Evolutionary conservation across 1,140 invertebrate species (phyloP).

Genomic region (Eupristina koningsbergeri): DNA sequence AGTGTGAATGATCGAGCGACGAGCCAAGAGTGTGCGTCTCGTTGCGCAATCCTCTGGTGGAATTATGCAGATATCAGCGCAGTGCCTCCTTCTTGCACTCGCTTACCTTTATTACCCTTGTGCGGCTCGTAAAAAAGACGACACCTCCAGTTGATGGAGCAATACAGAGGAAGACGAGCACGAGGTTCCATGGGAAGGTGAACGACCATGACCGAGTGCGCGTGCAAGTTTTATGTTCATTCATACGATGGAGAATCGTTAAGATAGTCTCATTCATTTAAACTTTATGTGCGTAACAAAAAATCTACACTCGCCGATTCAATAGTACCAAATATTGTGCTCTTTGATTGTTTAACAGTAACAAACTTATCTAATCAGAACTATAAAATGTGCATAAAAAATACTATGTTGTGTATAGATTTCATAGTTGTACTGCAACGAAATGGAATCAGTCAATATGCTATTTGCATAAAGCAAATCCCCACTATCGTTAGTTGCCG

Average conservation of each 20-base stretch:
- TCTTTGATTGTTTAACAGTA: too few relatives aligned
- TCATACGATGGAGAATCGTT: not conserved
- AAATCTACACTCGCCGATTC: too few relatives aligned
- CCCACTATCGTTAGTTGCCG: too few relatives aligned
- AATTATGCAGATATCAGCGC: conserved; percentile 43
- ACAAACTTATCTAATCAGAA: too few relatives aligned
- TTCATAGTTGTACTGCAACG: too few relatives aligned
- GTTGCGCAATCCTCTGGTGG: conserved; percentile 37
- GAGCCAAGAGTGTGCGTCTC: conserved; percentile 1
- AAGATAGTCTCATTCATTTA: too few relatives aligned
- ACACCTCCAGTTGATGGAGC: not conserved
- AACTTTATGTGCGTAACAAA: too few relatives aligned
- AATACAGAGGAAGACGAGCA: not conserved
- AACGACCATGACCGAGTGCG: not conserved
- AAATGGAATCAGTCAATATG: too few relatives aligned
- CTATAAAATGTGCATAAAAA: too few relatives aligned
- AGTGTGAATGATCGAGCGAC: conserved; percentile 1
- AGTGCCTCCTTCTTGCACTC: not conserved
- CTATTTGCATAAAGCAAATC: too few relatives aligned
- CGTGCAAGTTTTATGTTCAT: not conserved
- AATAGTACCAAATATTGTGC: too few relatives aligned
- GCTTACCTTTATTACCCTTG: not conserved
- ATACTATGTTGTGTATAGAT: too few relatives aligned
- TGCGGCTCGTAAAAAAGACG: not conserved
- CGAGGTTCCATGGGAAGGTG: not conserved